phyloP scores from a whole-genome alignment of 2,797 vertebrate species.

The Distichodus sexfasciatus region DNA sequence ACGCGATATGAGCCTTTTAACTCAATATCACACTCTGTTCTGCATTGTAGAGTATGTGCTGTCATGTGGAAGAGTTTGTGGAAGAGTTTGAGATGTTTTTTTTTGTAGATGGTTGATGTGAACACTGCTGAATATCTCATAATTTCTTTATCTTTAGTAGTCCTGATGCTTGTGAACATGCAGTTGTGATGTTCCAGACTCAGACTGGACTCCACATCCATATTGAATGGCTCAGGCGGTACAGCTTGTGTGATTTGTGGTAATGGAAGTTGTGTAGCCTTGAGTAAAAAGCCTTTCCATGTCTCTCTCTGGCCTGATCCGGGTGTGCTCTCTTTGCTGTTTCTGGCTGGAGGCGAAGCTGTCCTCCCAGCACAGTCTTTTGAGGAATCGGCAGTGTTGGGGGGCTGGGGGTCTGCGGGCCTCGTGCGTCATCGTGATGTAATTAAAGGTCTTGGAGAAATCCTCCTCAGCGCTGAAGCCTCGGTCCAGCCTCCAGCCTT shows the following conservation, averaged over 20 bases:
- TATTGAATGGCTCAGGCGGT: background rate
- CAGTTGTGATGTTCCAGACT: too few relatives aligned
- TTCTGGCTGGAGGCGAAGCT: background rate
- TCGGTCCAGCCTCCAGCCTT: conserved; percentile 66
- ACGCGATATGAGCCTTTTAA: too few relatives aligned
- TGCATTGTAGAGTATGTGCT: too few relatives aligned
- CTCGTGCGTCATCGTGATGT: conserved; percentile 73
- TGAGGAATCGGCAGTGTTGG: conserved; percentile 6
- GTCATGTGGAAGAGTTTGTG: too few relatives aligned
- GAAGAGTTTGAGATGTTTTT: too few relatives aligned
- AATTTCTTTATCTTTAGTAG: too few relatives aligned
- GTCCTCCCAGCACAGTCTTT: background rate
- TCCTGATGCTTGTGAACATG: too few relatives aligned
- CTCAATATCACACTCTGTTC: too few relatives aligned
- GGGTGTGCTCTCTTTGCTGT: background rate
- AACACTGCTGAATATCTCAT: too few relatives aligned
- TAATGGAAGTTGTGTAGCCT: background rate
- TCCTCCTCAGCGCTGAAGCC: conserved; percentile 59
- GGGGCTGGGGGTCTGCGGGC: conserved; percentile 46
- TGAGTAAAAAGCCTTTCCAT: background rate
- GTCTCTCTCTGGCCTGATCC: background rate
- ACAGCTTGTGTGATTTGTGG: background rate
- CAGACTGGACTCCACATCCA: too few relatives aligned
- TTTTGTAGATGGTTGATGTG: too few relatives aligned
- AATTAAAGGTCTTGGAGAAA: conserved; percentile 69